Conservation (phyloP, 2,113 vertebrate species). For the Enhydra lutris region DNA sequence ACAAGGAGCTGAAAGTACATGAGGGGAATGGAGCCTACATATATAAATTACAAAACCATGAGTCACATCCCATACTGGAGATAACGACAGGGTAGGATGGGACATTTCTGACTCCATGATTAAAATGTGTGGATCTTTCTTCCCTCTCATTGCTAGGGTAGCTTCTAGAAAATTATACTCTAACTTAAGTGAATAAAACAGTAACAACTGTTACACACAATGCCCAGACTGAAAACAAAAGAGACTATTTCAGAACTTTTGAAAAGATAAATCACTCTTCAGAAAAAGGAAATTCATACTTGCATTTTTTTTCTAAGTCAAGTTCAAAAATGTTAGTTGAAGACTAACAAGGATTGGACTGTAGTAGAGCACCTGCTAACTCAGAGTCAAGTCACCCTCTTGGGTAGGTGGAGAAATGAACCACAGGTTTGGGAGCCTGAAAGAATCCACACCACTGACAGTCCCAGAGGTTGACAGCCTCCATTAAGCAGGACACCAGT, state of each 20-base stretch:
- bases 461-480: not conserved
- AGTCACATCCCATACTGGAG: not conserved
- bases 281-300: not conserved
- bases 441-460: not conserved
- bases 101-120: slow-evolving; percentile 3
- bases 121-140: not conserved
- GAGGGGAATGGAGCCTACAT: not conserved
- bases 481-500: not conserved
- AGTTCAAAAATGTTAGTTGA: not conserved
- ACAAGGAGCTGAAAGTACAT: not conserved
- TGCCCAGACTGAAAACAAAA: slow-evolving; percentile 2
- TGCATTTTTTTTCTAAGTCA: not conserved
- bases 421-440: not conserved
- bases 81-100: not conserved
- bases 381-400: not conserved
- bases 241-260: not conserved
- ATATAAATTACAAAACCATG: not conserved
- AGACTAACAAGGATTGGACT: not conserved
- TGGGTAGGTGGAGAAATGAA: not conserved
- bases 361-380: not conserved
- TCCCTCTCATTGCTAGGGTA: slow-evolving; percentile 18
- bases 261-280: not conserved
- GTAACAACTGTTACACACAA: not conserved
- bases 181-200: not conserved
- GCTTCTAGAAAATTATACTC: slow-evolving; percentile 30